A percentile compares a stretch with the other conserved stretches of the same genome.
Conservation (phyloP, 2,113 vertebrate species). For the Haemorhous mexicanus region DNA sequence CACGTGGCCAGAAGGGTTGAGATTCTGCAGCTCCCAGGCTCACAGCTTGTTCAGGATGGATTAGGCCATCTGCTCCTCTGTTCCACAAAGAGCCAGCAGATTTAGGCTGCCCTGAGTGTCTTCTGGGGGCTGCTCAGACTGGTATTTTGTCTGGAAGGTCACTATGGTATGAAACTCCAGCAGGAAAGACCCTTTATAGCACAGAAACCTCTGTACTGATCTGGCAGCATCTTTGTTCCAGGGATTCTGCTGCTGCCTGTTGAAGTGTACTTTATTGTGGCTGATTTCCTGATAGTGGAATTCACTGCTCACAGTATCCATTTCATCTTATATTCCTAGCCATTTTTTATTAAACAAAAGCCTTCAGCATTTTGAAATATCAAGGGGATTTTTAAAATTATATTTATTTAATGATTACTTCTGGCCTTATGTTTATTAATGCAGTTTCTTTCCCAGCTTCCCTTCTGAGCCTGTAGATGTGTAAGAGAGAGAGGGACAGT, state of each 20-base stretch:
- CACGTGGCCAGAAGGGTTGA: neutral
- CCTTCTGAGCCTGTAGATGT: neutral
- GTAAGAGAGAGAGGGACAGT: neutral
- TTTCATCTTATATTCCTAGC: neutral
- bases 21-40: neutral
- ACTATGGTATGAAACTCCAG: neutral
- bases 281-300: neutral
- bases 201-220: neutral
- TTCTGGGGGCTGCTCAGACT: neutral
- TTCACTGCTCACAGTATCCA: neutral
- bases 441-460: neutral
- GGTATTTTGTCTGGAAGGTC: neutral
- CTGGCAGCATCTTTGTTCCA: neutral
- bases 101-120: neutral
- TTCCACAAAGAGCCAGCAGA: neutral
- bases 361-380: conserved; percentile 35
- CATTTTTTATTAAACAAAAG: conserved; percentile 40
- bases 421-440: conserved; percentile 57
- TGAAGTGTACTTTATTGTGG: neutral
- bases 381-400: neutral
- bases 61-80: neutral
- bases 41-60: neutral
- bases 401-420: conserved; percentile 56
- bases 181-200: neutral
- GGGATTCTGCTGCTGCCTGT: neutral